Evolutionary conservation across 2,113 vertebrate species (phyloP).

Genomic region (Pelobates fuscus): DNA sequence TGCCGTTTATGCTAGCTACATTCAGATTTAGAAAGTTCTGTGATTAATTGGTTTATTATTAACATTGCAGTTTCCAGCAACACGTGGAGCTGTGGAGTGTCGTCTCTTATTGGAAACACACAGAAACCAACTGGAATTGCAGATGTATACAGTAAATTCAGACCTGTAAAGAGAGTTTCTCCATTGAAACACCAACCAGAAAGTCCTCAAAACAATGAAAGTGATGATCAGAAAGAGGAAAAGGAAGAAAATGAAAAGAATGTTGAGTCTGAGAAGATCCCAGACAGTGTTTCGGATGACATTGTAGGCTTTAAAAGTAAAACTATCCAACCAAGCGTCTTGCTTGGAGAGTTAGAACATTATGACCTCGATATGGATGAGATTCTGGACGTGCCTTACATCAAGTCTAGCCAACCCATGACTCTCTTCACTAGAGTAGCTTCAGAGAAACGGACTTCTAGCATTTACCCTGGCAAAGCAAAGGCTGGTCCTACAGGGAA

Average conservation of each 20-base stretch:
- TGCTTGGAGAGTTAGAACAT: constrained; percentile 91
- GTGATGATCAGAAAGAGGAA: constrained; percentile 77
- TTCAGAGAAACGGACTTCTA: constrained; percentile 77
- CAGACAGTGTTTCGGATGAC: constrained; percentile 60
- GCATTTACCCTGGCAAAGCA: constrained; percentile 64
- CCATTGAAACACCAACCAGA: constrained; percentile 96
- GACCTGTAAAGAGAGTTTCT: constrained; percentile 94
- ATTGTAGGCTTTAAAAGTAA: constrained; percentile 68
- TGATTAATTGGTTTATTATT: constrained; percentile 24
- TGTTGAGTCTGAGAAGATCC: constrained; percentile 59
- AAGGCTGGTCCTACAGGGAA: constrained; percentile 70
- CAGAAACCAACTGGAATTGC: constrained; percentile 89
- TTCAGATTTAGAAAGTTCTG: neutral
- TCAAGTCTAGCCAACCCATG: constrained; percentile 90
- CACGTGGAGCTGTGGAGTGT: constrained; percentile 85
- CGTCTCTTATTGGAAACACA: constrained; percentile 74
- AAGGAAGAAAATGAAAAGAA: constrained; percentile 75
- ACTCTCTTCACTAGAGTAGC: constrained; percentile 78
- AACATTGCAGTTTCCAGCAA: constrained; percentile 78
- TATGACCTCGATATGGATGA: constrained; percentile 99
- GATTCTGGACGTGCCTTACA: constrained; percentile 97
- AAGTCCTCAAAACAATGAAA: constrained; percentile 79
- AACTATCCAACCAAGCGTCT: constrained; percentile 55
- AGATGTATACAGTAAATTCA: constrained; percentile 92
- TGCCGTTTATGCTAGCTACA: no score